Base-by-base conservation (phyloP, 2,797 vertebrate genomes). In the Mormyrus hasselquistii region DNA sequence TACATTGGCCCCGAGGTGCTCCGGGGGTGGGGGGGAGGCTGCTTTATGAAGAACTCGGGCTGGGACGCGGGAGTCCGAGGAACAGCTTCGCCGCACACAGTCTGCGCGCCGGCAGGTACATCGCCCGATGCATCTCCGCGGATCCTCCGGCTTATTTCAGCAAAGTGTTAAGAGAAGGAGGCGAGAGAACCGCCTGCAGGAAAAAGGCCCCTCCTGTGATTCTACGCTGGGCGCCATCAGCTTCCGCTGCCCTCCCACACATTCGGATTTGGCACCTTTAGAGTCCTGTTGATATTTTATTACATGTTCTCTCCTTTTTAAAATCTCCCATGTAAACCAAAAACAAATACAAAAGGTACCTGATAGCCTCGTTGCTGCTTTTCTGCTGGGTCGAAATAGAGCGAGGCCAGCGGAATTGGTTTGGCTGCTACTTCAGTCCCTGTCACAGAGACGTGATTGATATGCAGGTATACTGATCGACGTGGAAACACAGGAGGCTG, bases 21-120 rank as follows among this genome's bases (percentile, higher is more conserved):
- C 22, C 29, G 9, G 19, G 38, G 25, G 16, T 85, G 22, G 25
- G 86, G 16, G 29, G 73, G 16, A 73, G 79, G 87, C 3, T 2
- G 59, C 29, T 25, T 88, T 88, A 86, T 86, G 76, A 52, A 47
- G 59, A 86, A 55, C 62, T 88, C 47, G n/a, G 82, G 59, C 59
- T 59, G 34, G n/a, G 53, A 29, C 73, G 49, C 55, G 22, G 2
- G 47, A 69, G 73, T 88, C 44, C 2, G 0, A 52, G 25, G 25
- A 57, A 49, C 7, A 57, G 22, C 49, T 52, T 34, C 4, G 22
- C 19, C 52, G 44, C 57, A 88, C 65, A 73, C 53, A 44, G 76
- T 69, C 86, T 3, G 73, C 6, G 19, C 53, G 22, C 12, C 41
- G 8, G 19, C 57, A 34, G 47, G 65, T 55, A 79, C 55, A 76